These are phyloP conservation scores for Caenorhabditis sp. DNA, from an alignment of 2,888 invertebrate species.

Conservation along the genomic window DNA sequence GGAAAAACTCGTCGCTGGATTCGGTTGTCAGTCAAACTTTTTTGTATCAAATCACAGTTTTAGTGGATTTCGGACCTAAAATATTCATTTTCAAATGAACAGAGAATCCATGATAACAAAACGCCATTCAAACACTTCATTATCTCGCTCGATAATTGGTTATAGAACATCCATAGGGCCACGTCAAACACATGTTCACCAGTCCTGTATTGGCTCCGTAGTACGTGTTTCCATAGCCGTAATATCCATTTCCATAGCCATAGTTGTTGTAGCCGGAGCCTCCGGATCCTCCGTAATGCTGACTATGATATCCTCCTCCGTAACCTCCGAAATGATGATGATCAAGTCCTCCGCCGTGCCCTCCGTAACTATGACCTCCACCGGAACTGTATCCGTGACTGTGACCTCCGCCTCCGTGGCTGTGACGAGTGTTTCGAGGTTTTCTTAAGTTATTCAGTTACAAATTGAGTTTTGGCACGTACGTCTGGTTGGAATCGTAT, in stretches of 20 bases:
- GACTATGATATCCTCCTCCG: constrained; percentile 15
- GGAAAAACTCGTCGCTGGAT: too few relatives aligned
- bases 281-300: constrained; percentile 1
- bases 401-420: neutral
- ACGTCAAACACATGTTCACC: neutral
- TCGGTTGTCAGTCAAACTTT: too few relatives aligned
- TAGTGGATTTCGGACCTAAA: too few relatives aligned
- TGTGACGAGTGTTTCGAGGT: neutral
- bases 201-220: neutral
- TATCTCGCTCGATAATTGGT: neutral
- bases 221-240: constrained; percentile 18
- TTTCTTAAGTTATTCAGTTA: neutral
- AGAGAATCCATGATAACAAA: too few relatives aligned
- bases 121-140: neutral
- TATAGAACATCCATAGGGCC: neutral
- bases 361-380: neutral
- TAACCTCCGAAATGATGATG: constrained; percentile 10
- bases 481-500: neutral
- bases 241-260: constrained; percentile 8
- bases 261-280: constrained; percentile 7
- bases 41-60: too few relatives aligned
- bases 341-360: neutral
- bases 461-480: neutral
- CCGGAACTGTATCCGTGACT: neutral
- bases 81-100: too few relatives aligned